Evolutionary conservation across 2,797 vertebrate species (phyloP), one percentile per base, ranked within the genome.

Genomic region (Periophthalmus magnuspinnatus): DNA sequence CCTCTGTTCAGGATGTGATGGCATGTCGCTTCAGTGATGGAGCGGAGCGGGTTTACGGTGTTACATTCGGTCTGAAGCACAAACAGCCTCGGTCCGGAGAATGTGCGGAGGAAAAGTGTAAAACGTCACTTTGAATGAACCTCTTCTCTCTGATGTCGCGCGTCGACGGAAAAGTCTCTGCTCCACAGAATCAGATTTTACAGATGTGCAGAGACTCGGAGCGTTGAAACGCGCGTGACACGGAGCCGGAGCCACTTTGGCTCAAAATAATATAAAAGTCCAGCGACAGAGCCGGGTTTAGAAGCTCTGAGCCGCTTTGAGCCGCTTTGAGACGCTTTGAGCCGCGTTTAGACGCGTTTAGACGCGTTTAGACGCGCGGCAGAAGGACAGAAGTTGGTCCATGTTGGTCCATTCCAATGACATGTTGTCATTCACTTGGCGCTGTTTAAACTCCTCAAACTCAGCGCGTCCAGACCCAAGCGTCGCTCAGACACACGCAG

Each of bases 371-470:
- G 77, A 76, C 88, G 87, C 89, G 74, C 83, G 77, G 83, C 69
- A 82, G 86, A 84, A 84, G 82, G 83, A 81, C 81, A 92, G 90
- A 94, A 94, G 93, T n/a, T n/a, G n/a, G n/a, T n/a, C n/a, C n/a
- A n/a, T n/a, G n/a, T 94, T 94, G 67, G 89, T 88, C 85, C 85
- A 88, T 77, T 88, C 87, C 87, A 81, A 83, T 80, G 86, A 87
- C 91, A 90, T 87, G 90, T 85, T 91, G 89, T 90, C 91, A 87
- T 92, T 90, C 92, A 93, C 91, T 93, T 91, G 87, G 87, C 90
- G 79, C 52, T 79, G 84, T 86, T 88, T 84, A 83, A 84, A 85
- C 84, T 77, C 88, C 84, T 90, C 88, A 81, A 74, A 82, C 65
- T 45, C 60, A 69, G 32, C 57, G 67, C 24, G 38, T 5, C 72